Conservation (phyloP, 2,113 vertebrate genomes). For the Camelus bactrianus region DNA sequence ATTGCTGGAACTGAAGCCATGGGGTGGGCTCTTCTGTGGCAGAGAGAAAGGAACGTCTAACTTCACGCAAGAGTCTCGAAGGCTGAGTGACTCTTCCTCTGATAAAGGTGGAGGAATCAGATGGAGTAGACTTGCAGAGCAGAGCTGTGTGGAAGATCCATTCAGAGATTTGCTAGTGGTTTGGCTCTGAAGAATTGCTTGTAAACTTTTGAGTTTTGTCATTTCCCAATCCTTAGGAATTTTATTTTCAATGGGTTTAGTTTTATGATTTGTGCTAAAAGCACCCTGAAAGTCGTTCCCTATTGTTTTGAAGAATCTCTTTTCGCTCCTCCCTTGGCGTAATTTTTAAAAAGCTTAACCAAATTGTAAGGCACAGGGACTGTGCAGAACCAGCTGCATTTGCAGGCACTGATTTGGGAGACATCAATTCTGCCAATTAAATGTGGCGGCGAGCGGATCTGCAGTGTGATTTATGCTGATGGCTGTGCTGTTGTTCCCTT, state of each 20-base stretch:
- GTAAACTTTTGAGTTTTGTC: neutral
- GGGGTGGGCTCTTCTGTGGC: neutral
- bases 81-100: neutral
- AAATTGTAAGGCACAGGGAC: neutral
- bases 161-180: neutral
- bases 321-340: neutral
- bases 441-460: neutral
- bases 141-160: fast-evolving
- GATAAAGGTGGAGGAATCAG: neutral
- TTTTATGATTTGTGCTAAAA: neutral
- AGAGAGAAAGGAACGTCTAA: neutral
- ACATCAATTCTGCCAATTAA: neutral
- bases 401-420: neutral
- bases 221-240: neutral
- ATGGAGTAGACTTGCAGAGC: neutral
- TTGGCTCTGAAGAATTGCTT: neutral
- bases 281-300: neutral
- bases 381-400: neutral
- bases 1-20: neutral
- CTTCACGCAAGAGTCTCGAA: too few relatives aligned
- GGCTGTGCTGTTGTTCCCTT: neutral
- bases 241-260: neutral
- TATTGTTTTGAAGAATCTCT: neutral
- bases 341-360: neutral
- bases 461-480: neutral